Evolutionary conservation across 92 coral and sea anemone genomes (phyloP).

Genomic region (Actinostola sp.): DNA sequence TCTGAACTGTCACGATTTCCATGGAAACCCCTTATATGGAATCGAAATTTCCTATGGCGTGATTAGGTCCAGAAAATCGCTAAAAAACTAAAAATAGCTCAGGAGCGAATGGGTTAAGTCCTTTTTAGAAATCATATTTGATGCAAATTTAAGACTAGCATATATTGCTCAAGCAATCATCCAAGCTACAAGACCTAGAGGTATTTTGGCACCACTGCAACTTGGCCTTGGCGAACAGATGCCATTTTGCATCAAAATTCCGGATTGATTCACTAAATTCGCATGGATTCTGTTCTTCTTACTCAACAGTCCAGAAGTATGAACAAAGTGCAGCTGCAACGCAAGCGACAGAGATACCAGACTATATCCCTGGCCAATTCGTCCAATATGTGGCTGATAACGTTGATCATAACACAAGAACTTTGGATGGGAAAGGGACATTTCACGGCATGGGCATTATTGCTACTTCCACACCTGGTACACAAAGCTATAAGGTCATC

Average conservation of each 20-base stretch:
- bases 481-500: too few relatives aligned
- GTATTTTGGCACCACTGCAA: slow-evolving; percentile 43
- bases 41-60: too few relatives aligned
- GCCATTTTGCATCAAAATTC: slow-evolving; percentile 45
- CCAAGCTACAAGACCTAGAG: slow-evolving; percentile 41
- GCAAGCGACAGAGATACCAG: slow-evolving; percentile 29
- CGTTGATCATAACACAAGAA: slow-evolving; percentile 37
- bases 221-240: slow-evolving; percentile 36
- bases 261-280: slow-evolving; percentile 34
- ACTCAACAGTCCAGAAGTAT: slow-evolving; percentile 32
- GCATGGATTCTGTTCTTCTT: slow-evolving; percentile 52
- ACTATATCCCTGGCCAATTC: slow-evolving; percentile 14
- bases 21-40: too few relatives aligned
- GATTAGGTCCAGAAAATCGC: too few relatives aligned
- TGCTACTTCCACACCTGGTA: too few relatives aligned
- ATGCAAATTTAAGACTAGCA: too few relatives aligned
- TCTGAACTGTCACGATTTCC: too few relatives aligned
- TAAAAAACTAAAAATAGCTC: too few relatives aligned
- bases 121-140: too few relatives aligned
- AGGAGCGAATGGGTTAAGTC: too few relatives aligned
- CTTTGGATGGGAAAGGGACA: too few relatives aligned
- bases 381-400: slow-evolving; percentile 39
- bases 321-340: slow-evolving; percentile 41
- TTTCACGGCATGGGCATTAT: too few relatives aligned
- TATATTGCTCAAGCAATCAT: slow-evolving; percentile 50